These are phyloP conservation scores for Anguilla megastoma DNA, from an alignment of 2,797 vertebrate species.

Conservation along the genomic window DNA sequence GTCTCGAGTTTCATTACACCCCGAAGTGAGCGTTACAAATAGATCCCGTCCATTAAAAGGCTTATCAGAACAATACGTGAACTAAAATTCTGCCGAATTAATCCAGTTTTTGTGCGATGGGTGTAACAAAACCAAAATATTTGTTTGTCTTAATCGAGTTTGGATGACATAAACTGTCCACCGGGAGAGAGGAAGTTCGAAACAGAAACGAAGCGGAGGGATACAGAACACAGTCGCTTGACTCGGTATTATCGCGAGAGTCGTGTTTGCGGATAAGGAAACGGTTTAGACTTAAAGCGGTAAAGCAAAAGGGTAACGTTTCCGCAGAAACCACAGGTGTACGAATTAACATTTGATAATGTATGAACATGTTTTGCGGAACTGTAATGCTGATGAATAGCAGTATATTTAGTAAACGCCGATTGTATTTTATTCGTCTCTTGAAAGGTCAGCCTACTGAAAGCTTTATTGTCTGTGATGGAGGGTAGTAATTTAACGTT, in stretches of 20 bases:
- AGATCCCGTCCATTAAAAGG: background rate
- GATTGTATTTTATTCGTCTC: too few relatives aligned
- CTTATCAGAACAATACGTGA: background rate
- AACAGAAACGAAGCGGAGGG: slow-evolving; percentile 31
- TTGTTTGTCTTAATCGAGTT: background rate
- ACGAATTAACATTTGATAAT: too few relatives aligned
- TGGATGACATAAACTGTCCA: background rate
- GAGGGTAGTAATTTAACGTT: too few relatives aligned
- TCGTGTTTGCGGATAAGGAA: background rate
- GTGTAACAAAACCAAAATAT: background rate
- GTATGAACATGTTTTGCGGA: too few relatives aligned
- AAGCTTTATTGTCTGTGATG: too few relatives aligned
- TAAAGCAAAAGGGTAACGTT: background rate
- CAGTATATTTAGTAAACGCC: too few relatives aligned
- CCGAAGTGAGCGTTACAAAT: background rate
- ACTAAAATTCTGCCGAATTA: background rate
- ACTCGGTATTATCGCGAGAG: slow-evolving; percentile 27
- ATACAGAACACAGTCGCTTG: slow-evolving; percentile 28
- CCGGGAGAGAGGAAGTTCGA: slow-evolving; percentile 5
- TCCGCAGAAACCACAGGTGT: too few relatives aligned
- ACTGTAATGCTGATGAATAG: too few relatives aligned
- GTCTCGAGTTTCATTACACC: slow-evolving; percentile 14
- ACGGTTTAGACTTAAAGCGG: background rate
- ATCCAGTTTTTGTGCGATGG: background rate
- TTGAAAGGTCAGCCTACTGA: too few relatives aligned